Evolutionary conservation across 2,113 vertebrate species (phyloP).

Genomic region (Oryzias curvinotus): DNA sequence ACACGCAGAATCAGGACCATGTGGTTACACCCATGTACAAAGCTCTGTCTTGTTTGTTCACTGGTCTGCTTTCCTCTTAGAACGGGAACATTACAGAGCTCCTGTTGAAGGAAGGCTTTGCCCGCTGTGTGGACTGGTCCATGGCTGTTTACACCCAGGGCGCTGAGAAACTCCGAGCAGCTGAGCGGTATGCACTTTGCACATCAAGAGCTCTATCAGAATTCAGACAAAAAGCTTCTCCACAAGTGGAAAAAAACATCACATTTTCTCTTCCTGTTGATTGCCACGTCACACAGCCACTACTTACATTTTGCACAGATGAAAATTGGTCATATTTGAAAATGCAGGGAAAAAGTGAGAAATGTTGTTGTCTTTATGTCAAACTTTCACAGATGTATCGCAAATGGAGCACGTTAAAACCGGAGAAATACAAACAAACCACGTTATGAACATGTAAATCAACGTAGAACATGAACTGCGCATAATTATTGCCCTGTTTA

Average conservation of each 20-base stretch:
- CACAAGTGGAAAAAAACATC: neutral
- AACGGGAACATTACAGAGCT: conserved; percentile 98
- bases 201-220: neutral
- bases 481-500: no score
- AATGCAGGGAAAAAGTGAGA: no score
- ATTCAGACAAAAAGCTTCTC: neutral
- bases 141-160: conserved; percentile 95
- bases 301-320: no score
- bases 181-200: conserved; percentile 79
- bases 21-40: neutral
- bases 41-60: neutral
- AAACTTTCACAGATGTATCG: no score
- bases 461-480: no score
- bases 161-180: conserved; percentile 90
- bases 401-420: no score
- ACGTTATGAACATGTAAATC: no score
- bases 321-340: no score
- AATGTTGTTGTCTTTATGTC: no score
- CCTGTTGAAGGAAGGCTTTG: conserved; percentile 92
- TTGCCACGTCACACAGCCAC: no score
- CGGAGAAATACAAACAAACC: no score
- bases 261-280: no score
- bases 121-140: conserved; percentile 97
- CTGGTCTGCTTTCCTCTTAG: conserved; percentile 59
- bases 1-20: conserved; percentile 3